A percentile compares a stretch with the other conserved stretches of the same genome.
These are phyloP conservation scores for Drosophila parabipectinata DNA, from an alignment of 1,140 invertebrate species.

Conservation along the genomic window DNA sequence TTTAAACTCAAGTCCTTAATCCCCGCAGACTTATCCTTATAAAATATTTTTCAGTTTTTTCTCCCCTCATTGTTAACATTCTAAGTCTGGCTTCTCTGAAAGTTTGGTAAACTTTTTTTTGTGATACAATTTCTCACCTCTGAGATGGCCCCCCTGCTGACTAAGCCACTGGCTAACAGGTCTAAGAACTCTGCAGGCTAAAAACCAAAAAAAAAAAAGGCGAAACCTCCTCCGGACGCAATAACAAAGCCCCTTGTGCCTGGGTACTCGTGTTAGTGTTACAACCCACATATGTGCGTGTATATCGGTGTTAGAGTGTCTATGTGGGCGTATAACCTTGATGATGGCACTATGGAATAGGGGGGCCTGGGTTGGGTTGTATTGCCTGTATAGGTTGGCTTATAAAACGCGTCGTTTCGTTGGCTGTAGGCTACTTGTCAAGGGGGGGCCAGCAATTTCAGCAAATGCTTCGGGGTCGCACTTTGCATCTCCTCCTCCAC, in stretches of 20 bases:
- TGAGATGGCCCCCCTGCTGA: constrained; percentile 24
- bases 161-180: constrained; percentile 58
- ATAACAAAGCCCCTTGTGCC: constrained; percentile 52
- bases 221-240: constrained; percentile 59
- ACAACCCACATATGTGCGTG: constrained; percentile 43
- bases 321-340: constrained; percentile 56
- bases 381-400: constrained; percentile 33
- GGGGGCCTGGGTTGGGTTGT: constrained; percentile 1
- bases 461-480: constrained; percentile 41
- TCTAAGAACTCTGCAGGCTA: constrained; percentile 16
- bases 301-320: constrained; percentile 12
- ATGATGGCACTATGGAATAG: constrained; percentile 37
- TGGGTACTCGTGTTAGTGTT: constrained; percentile 28
- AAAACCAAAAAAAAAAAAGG: constrained; percentile 14
- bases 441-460: constrained; percentile 34
- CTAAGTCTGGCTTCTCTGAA: constrained; percentile 8
- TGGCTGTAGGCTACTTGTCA: constrained; percentile 52
- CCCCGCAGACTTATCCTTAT: too few species aligned
- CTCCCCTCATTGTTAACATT: constrained; percentile 10
- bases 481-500: neutral
- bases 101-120: constrained; percentile 24
- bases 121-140: constrained; percentile 24
- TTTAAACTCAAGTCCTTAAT: neutral
- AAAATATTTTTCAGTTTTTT: neutral
- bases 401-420: constrained; percentile 61